A percentile compares a stretch with the other conserved stretches of the same genome.
phyloP scores from a whole-genome alignment of 2,888 invertebrate genomes.

The Melanophora roralis region DNA sequence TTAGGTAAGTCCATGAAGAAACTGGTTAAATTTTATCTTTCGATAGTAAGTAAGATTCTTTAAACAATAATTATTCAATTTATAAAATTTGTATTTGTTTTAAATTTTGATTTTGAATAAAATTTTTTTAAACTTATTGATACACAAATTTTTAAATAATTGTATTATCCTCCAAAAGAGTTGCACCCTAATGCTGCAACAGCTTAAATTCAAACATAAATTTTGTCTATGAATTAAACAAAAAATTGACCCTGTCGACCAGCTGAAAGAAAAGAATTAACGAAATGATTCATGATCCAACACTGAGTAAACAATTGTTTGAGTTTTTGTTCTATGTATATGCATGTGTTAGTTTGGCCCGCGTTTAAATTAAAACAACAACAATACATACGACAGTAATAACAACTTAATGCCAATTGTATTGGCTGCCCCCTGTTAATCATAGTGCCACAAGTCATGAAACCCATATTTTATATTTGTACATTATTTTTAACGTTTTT shows the following conservation, averaged over 20 bases:
- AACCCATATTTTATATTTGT: not conserved
- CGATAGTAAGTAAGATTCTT: no score
- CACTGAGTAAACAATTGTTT: constrained; percentile 12
- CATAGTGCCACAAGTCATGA: constrained; percentile 17
- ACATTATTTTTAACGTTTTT: not conserved
- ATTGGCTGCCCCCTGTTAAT: constrained; percentile 32
- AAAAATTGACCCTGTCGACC: not conserved
- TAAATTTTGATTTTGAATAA: no score
- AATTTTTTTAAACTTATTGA: no score
- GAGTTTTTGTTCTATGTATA: not conserved
- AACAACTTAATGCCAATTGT: constrained; percentile 32
- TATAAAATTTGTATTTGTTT: no score
- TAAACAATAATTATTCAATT: no score
- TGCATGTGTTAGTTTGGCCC: not conserved
- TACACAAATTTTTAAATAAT: no score
- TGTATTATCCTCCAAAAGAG: not conserved
- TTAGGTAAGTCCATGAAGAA: no score
- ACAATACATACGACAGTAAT: constrained; percentile 11
- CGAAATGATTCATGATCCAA: constrained; percentile 48
- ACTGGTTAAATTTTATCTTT: no score
- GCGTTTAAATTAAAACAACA: constrained; percentile 32
- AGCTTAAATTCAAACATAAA: no score
- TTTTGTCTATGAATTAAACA: not conserved
- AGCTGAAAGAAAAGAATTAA: constrained; percentile 19
- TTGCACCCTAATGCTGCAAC: not conserved